phyloP scores from a whole-genome alignment of 2,113 vertebrate species.

The Vanacampus margaritifer region DNA sequence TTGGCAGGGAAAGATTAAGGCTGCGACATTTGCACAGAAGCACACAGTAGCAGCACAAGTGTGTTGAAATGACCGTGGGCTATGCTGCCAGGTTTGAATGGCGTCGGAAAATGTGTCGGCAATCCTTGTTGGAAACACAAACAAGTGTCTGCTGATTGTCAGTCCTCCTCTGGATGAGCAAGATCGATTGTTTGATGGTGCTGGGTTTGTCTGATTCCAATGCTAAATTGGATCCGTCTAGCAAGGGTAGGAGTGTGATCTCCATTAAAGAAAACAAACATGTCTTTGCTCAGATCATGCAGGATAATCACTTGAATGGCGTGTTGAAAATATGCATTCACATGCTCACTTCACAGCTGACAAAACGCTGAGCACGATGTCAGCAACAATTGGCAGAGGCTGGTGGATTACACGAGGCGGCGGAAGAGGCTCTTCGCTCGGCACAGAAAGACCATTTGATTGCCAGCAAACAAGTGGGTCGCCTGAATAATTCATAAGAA shows the following conservation, averaged over 20 bases:
- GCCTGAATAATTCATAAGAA: slow-evolving; percentile 67
- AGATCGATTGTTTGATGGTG: slow-evolving; percentile 22
- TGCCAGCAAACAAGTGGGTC: slow-evolving; percentile 67
- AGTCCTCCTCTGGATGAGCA: slow-evolving; percentile 35
- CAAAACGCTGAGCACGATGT: slow-evolving; percentile 61
- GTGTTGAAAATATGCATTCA: slow-evolving; percentile 39
- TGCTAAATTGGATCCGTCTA: slow-evolving; percentile 30
- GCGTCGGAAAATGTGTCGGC: slow-evolving; percentile 30
- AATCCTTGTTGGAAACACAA: slow-evolving; percentile 34
- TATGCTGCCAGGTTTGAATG: slow-evolving; percentile 27
- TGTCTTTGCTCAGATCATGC: slow-evolving; percentile 15
- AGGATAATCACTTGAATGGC: slow-evolving; percentile 21
- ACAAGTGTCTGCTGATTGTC: slow-evolving; percentile 40
- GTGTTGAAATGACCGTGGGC: slow-evolving; percentile 28
- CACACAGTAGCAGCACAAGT: slow-evolving; percentile 37
- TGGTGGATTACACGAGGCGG: slow-evolving; percentile 43
- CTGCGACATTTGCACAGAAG: slow-evolving; percentile 30
- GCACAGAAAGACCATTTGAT: slow-evolving; percentile 50
- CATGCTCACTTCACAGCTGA: slow-evolving; percentile 55
- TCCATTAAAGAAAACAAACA: slow-evolving; percentile 2
- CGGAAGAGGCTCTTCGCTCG: slow-evolving; percentile 49
- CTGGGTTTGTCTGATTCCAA: slow-evolving; percentile 21
- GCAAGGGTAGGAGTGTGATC: slow-evolving; percentile 18
- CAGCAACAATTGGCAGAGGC: slow-evolving; percentile 58
- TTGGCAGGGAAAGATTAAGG: slow-evolving; percentile 21